Percentiles rank a stretch among this genome's conserved stretches.
These are phyloP conservation scores for Siniperca knerii DNA, from an alignment of 2,113 vertebrate species.

Conservation along the genomic window DNA sequence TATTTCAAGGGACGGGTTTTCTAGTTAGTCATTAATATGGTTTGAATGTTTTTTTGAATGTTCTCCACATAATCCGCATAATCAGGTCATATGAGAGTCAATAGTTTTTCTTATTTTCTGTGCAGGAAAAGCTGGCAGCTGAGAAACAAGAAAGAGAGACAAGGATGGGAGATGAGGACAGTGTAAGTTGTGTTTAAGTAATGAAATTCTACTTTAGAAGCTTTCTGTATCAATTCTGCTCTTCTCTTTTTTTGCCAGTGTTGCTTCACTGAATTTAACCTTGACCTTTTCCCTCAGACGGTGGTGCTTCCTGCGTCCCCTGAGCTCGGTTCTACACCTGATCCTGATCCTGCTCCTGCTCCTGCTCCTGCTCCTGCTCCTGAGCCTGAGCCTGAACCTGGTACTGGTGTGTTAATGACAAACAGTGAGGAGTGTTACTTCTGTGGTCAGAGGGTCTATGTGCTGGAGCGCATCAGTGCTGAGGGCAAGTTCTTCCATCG, in stretches of 20 bases:
- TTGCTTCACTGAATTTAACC: not conserved
- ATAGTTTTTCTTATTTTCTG: slow-evolving; percentile 9
- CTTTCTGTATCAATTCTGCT: not conserved
- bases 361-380: slow-evolving; percentile 1
- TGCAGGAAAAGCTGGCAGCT: slow-evolving; percentile 75
- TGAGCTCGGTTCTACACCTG: slow-evolving; percentile 26
- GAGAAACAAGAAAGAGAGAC: slow-evolving; percentile 53
- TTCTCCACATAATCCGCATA: not conserved
- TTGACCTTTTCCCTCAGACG: slow-evolving; percentile 32
- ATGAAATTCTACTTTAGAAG: not conserved
- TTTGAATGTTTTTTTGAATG: not conserved
- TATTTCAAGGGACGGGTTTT: slow-evolving; percentile 1
- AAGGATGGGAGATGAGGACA: slow-evolving; percentile 77
- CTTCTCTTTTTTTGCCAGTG: not conserved
- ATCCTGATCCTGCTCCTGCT: no score
- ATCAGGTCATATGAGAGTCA: slow-evolving; percentile 1
- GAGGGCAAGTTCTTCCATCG: slow-evolving; percentile 95
- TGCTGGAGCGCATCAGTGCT: slow-evolving; percentile 91
- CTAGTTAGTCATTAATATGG: not conserved
- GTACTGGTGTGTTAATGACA: not conserved
- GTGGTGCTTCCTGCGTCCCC: slow-evolving; percentile 24
- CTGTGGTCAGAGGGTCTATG: slow-evolving; percentile 88
- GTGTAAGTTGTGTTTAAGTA: slow-evolving; percentile 60
- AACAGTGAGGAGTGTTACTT: slow-evolving; percentile 90
- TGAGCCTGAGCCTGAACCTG: not conserved